phyloP scores from a whole-genome alignment of 2,113 vertebrate species.

The Triplophysa rosa region DNA sequence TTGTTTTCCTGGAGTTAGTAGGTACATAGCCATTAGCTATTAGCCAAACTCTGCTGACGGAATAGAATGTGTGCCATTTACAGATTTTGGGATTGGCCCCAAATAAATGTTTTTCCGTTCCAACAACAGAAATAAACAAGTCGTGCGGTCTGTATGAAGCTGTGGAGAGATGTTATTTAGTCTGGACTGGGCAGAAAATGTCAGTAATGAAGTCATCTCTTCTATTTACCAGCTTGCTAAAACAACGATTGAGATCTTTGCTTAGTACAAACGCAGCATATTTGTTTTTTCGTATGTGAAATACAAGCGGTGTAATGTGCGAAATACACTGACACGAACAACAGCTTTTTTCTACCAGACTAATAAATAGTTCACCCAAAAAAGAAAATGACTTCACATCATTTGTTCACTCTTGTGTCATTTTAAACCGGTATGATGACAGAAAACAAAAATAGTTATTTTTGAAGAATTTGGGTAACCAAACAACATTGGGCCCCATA shows the following conservation, averaged over 20 bases:
- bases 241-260: neutral
- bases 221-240: constrained; percentile 34
- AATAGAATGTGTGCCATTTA: constrained; percentile 45
- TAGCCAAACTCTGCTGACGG: constrained; percentile 28
- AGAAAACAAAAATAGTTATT: too few relatives aligned
- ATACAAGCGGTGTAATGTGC: constrained; percentile 31
- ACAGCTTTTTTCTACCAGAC: constrained; percentile 32
- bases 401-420: too few relatives aligned
- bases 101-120: constrained; percentile 56
- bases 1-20: constrained; percentile 22
- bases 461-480: too few relatives aligned
- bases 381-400: too few relatives aligned
- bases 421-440: too few relatives aligned
- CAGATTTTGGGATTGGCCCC: constrained; percentile 41
- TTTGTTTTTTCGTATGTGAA: constrained; percentile 27
- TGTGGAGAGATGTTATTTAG: constrained; percentile 44
- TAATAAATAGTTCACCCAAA: neutral
- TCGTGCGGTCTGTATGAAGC: constrained; percentile 30
- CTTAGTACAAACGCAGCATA: neutral
- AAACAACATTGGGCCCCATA: too few relatives aligned
- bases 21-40: constrained; percentile 34
- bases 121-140: constrained; percentile 55
- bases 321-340: neutral
- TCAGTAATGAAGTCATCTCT: constrained; percentile 27
- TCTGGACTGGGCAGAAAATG: constrained; percentile 39